Evolutionary conservation across 2,113 vertebrate genomes (phyloP), one percentile per base, ranked within the genome.

Genomic region (Lepisosteus osseus): DNA sequence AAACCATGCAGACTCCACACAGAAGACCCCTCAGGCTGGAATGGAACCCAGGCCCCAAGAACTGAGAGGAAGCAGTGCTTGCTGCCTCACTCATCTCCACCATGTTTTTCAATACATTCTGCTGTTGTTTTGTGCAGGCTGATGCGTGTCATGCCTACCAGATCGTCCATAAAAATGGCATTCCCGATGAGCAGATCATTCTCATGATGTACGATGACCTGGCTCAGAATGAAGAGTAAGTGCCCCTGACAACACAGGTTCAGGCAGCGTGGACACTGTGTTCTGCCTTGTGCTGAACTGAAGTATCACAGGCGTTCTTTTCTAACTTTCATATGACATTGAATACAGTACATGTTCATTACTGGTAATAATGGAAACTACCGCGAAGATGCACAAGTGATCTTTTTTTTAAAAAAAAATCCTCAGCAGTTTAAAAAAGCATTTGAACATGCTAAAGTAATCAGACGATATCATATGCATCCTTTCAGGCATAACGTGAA

Each of bases 151-250:
- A 99, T 0, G 96, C 97, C 0, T 99, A 99, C 79, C 97, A 99
- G 89, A 98, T 99, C 0, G 94, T 98, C 0, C 96, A 94, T 84
- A 89, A 82, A 7, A 97, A 99, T 0, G 97, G 97, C 8, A 88
- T 99, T 74, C 97, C 97, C 0, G 97, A 99, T 1, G 94, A 99
- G 81, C 97, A 95, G 87, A 94, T 99, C 4, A 65, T 99, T n/a
- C 93, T 99, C 56, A 99, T 99, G 97, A 99, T 99, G 97, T 98
- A 94, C 0, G 97, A 99, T 11, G 97, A 99, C 85, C 91, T 99
- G 67, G 96, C 96, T 55, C 13, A 91, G 3, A 90, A 82, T 14
- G 79, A 91, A 0, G 71, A 93, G 97, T 99, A 85, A 97, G 97
- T 96, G 41, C 65, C 40, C 57, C 12, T 11, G 47, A 5, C 13